Percentiles rank a stretch among this genome's conserved stretches.
Evolutionary conservation across 2,888 invertebrate genomes (phyloP).

Genomic region (Eupithecia pulchellata): DNA sequence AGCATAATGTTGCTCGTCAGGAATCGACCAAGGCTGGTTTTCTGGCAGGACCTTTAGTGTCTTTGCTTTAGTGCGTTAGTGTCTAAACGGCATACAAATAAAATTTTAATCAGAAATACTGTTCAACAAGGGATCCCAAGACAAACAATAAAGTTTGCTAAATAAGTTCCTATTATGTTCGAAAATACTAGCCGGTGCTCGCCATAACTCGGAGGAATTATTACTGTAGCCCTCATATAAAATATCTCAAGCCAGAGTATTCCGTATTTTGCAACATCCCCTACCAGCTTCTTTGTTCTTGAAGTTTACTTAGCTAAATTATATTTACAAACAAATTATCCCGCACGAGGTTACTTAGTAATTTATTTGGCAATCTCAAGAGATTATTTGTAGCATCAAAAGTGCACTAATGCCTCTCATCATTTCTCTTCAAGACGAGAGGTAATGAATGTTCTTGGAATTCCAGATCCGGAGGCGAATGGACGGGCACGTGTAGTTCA

Average conservation of each 20-base stretch:
- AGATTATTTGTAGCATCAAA: slow-evolving; percentile 38
- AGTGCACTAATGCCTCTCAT: slow-evolving; percentile 38
- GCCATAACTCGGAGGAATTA: not conserved
- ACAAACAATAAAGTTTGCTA: not conserved
- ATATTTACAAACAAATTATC: not conserved
- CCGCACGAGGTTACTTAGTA: slow-evolving; percentile 19
- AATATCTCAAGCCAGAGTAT: not conserved
- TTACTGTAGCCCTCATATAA: not conserved
- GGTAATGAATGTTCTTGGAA: slow-evolving; percentile 39
- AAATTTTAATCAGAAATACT: too few species aligned
- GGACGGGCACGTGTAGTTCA: too few species aligned
- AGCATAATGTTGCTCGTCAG: too few species aligned
- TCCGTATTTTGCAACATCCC: not conserved
- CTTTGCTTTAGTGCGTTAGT: too few species aligned
- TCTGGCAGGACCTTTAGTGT: too few species aligned
- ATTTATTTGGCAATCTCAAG: slow-evolving; percentile 33
- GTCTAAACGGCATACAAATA: too few species aligned
- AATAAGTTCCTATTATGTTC: too few species aligned
- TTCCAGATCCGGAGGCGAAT: slow-evolving; percentile 37
- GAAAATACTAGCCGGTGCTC: not conserved
- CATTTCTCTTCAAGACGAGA: slow-evolving; percentile 39
- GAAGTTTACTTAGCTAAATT: not conserved
- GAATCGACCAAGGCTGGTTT: too few species aligned
- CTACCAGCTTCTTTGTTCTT: not conserved
- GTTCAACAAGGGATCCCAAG: too few species aligned